Evolutionary conservation across 2,113 vertebrate species (phyloP), one percentile per base, ranked within the genome.

Genomic region (Lichenostomus cassidix): DNA sequence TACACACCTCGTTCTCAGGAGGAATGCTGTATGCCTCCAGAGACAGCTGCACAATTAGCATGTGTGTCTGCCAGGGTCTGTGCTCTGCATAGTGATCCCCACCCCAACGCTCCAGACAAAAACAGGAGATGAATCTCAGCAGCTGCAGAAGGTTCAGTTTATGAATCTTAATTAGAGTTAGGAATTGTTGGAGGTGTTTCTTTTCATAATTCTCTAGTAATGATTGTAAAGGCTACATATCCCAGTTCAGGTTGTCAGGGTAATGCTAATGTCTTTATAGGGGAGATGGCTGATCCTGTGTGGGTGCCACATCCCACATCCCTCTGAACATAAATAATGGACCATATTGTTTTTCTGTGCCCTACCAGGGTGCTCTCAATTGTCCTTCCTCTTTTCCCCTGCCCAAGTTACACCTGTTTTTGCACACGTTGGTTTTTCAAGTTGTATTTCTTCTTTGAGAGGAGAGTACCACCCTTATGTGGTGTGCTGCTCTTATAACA

Each of bases 11-110:
- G 29, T 44, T 55, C 35, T 0, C 5, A 64, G 53, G 37, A 82
- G 81, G 79, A 96, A 93, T 94, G 84, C 42, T 0, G 77, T 24
- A 0, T 84, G 93, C 88, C 85, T 82, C 74, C 8, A 9, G 46
- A 65, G 96, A 95, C 96, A 97, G 95, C 97, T 97, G 96, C 67
- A 4, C 69, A 68, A 16, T 58, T 29, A 94, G 67, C 74, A 56
- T 63, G 24, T 7, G 18, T 53, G 77, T 68, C 87, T 96, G 79
- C 83, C 47, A 29, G 68, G 41, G 53, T 39, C 73, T 62, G 56
- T 62, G 18, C 56, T 70, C 93, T 93, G 75, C 42, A 64, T 60
- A 47, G 0, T 69, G 41, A 91, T 82, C 79, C 89, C 89, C 69
- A 64, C 77, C 83, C 64, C 62, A 53, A 3, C 60, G 39, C 83